These are phyloP conservation scores for Xiphophorus maculatus DNA, from an alignment of 2,113 vertebrate genomes.

Conservation along the genomic window DNA sequence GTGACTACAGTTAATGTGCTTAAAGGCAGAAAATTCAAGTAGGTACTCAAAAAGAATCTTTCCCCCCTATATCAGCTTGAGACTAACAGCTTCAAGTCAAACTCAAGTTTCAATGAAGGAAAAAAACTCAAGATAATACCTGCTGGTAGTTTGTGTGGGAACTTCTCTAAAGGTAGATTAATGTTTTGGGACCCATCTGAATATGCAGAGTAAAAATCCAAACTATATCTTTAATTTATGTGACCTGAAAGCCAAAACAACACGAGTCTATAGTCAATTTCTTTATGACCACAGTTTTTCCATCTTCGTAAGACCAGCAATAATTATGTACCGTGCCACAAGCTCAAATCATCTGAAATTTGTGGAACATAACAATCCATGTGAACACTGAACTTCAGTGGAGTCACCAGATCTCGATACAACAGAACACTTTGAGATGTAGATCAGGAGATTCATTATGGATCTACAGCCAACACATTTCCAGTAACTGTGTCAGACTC, in stretches of 20 bases:
- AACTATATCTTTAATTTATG: not conserved
- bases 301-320: too few relatives aligned
- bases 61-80: not conserved
- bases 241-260: too few relatives aligned
- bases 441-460: not conserved
- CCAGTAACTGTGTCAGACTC: not conserved
- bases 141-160: not conserved
- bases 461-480: not conserved
- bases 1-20: slow-evolving; percentile 13
- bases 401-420: not conserved
- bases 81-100: slow-evolving; percentile 3
- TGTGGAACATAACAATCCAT: too few relatives aligned
- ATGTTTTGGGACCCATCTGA: not conserved
- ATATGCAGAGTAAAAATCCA: not conserved
- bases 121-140: not conserved
- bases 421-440: not conserved
- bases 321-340: too few relatives aligned
- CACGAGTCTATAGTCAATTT: too few relatives aligned
- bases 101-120: slow-evolving; percentile 1
- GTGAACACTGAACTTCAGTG: too few relatives aligned
- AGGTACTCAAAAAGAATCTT: not conserved
- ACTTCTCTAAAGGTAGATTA: not conserved
- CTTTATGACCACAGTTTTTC: too few relatives aligned
- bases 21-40: slow-evolving; percentile 25
- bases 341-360: too few relatives aligned